These are phyloP conservation scores for Melolontha melolontha DNA, from an alignment of 2,888 invertebrate species.

Conservation along the genomic window DNA sequence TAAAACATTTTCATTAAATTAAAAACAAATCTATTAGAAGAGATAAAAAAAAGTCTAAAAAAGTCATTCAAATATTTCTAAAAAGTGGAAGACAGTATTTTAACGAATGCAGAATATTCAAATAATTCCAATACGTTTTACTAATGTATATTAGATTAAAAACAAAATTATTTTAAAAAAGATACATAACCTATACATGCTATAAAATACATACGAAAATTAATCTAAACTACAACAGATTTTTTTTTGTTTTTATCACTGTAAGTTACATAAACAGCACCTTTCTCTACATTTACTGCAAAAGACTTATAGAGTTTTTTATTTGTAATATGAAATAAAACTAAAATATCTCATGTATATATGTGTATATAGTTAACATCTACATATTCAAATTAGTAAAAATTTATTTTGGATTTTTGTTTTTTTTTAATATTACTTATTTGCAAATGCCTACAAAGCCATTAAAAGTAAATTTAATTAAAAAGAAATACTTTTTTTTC, in stretches of 20 bases:
- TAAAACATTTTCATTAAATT: no score
- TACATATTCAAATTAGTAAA: constrained; percentile 1
- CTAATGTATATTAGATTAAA: no score
- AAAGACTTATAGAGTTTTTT: neutral
- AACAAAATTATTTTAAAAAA: no score
- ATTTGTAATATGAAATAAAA: no score
- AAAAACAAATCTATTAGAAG: no score
- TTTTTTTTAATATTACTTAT: neutral
- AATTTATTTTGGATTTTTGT: neutral
- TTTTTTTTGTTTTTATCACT: constrained; percentile 3
- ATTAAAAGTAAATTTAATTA: neutral
- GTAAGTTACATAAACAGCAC: constrained; percentile 1
- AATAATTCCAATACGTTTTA: no score
- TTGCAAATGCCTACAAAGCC: constrained; percentile 21
- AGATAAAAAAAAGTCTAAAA: no score
- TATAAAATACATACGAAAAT: constrained; percentile 6
- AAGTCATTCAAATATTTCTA: no score
- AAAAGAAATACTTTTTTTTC: neutral
- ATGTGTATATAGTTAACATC: constrained; percentile 4
- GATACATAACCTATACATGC: constrained; percentile 21
- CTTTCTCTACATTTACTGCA: neutral
- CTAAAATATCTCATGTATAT: no score
- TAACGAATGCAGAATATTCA: no score
- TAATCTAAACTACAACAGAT: constrained; percentile 23
- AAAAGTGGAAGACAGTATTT: no score